These are phyloP conservation scores for Rhynchomys soricoides DNA, from an alignment of 2,113 vertebrate genomes.

Conservation along the genomic window DNA sequence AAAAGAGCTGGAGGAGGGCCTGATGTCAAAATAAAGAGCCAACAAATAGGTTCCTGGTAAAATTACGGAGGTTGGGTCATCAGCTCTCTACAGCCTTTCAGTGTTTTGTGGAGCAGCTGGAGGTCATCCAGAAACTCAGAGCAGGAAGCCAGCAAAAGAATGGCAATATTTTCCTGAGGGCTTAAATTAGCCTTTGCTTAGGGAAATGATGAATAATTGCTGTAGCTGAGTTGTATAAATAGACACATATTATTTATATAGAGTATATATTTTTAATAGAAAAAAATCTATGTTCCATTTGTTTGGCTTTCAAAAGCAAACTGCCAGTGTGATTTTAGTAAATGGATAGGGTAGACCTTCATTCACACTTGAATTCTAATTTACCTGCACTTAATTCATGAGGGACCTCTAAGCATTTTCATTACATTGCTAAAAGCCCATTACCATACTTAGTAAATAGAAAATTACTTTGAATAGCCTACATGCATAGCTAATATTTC, in stretches of 20 bases:
- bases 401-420: neutral
- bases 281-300: neutral
- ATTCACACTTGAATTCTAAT: neutral
- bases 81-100: neutral
- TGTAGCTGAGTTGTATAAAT: slow-evolving; percentile 47
- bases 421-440: neutral
- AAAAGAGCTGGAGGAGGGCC: neutral
- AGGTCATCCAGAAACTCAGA: neutral
- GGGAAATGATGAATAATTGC: slow-evolving; percentile 38
- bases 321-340: slow-evolving; percentile 10
- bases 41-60: neutral
- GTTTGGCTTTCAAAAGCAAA: slow-evolving; percentile 17
- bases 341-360: neutral
- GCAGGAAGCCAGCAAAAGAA: neutral
- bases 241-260: slow-evolving; percentile 4
- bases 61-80: neutral
- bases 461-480: neutral
- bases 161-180: neutral
- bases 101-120: neutral
- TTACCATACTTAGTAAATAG: neutral
- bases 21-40: neutral
- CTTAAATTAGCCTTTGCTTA: slow-evolving; percentile 39
- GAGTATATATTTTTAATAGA: neutral
- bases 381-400: neutral
- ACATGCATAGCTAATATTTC: neutral